phyloP scores from a whole-genome alignment of 2,888 invertebrate species.

The Nephrotoma appendiculata region DNA sequence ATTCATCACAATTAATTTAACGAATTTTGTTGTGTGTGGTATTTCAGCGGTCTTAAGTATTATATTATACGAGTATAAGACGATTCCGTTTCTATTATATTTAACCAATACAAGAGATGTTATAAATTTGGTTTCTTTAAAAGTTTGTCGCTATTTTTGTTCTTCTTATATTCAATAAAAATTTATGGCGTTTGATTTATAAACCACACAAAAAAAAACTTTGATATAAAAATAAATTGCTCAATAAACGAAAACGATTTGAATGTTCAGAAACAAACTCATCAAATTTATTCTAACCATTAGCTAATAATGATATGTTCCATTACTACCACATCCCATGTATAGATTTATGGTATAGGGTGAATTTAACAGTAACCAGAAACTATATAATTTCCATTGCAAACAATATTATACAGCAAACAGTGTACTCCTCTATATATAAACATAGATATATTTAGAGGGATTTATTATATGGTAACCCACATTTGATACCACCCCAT shows the following conservation, averaged over 20 bases:
- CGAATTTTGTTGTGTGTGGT: not conserved
- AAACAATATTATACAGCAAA: not conserved
- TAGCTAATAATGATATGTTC: not conserved
- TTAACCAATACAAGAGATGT: not conserved
- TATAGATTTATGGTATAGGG: not conserved
- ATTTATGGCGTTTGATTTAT: not conserved
- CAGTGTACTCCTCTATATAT: too few relatives aligned
- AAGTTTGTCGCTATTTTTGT: too few relatives aligned
- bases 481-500: not conserved
- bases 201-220: not conserved
- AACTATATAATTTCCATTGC: not conserved
- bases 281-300: not conserved
- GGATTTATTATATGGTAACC: not conserved
- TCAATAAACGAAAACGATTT: not conserved
- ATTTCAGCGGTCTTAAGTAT: too few relatives aligned
- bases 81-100: not conserved
- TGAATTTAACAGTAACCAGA: not conserved
- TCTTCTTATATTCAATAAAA: not conserved
- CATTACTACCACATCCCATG: not conserved
- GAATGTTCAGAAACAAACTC: not conserved
- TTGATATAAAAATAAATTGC: not conserved
- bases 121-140: not conserved
- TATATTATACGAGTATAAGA: not conserved
- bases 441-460: not conserved
- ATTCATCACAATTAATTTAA: not conserved